These are phyloP conservation scores for Micropoecilia bifurca DNA, from an alignment of 2,797 vertebrate genomes.

Conservation along the genomic window DNA sequence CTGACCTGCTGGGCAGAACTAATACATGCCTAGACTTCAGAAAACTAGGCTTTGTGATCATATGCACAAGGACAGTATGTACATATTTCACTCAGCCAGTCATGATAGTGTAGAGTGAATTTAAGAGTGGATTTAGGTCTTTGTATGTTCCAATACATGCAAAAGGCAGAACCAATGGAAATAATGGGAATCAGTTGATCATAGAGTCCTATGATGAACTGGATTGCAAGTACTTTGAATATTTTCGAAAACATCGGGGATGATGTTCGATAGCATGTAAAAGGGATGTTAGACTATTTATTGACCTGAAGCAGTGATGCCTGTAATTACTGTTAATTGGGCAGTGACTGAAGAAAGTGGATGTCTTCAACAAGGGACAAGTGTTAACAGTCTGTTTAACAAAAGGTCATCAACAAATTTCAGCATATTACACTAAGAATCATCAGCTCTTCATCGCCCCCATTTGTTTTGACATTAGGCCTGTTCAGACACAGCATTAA, in stretches of 20 bases:
- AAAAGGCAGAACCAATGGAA: not conserved
- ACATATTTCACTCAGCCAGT: slow-evolving; percentile 10
- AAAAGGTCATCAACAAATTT: not conserved
- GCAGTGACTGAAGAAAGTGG: not conserved
- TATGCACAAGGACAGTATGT: slow-evolving; percentile 30
- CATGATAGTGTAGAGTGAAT: not conserved
- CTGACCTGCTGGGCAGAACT: slow-evolving; percentile 71
- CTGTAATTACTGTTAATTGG: not conserved
- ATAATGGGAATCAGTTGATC: not conserved
- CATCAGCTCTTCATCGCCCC: not conserved
- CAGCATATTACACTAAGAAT: not conserved
- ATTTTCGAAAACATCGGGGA: not conserved
- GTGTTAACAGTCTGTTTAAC: not conserved
- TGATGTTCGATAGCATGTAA: not conserved
- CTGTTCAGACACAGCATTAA: not conserved
- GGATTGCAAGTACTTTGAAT: not conserved
- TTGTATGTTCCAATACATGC: not conserved
- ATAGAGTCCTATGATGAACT: not conserved
- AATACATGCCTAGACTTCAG: slow-evolving; percentile 68
- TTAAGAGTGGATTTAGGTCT: not conserved
- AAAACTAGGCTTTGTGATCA: slow-evolving; percentile 52
- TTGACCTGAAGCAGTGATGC: not conserved
- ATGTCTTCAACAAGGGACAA: not conserved
- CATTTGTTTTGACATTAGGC: not conserved
- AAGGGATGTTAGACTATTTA: not conserved